Base-by-base conservation (phyloP, 2,113 vertebrate genomes). In the Tricholaema leucomelas region DNA sequence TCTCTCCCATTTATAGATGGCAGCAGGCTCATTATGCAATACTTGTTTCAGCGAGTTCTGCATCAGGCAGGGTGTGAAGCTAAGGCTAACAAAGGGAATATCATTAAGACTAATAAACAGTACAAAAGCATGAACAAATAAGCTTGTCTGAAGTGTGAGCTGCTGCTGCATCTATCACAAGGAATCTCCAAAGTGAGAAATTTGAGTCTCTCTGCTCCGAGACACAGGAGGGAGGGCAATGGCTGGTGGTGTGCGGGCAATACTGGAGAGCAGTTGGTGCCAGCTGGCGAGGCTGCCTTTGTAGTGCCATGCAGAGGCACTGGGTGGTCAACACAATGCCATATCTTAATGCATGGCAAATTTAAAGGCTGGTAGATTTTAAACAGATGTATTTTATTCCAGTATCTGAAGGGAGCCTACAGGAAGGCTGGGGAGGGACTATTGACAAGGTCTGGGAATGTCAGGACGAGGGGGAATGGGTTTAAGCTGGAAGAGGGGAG, bases 41-140 rank as follows among this genome's bases (percentile, higher is more conserved):
- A 78, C 3, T 33, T 79, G 88, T 93, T 92, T 85, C 74, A 73
- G 86, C 9, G 1, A 73, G 91, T 80, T 84, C 81, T 82, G 67
- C 27, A 40, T 36, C 71, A 23, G 33, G 55, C 44, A 92, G 83
- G 91, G 74, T 82, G 81, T 70, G 89, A 96, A 96, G 60, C 58
- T 61, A 63, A 91, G 90, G 81, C 63, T 93, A 94, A 85, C 0
- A 0, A 85, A 80, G 75, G 78, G 36, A 69, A 28, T 54, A 61
- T 73, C 44, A 79, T 88, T 83, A 86, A 60, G 58, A 90, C 40
- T 46, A 95, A 92, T 72, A 78, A 80, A 83, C 33, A n/a, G 66
- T 8, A 75, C 24, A 85, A 70, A 91, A 81, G 71, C 52, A 69
- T 4, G 91, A 90, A 71, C 65, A 90, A 92, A 69, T 30, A 73